Evolutionary conservation across 2,113 vertebrate genomes (phyloP), one percentile per base, ranked within the genome.

Genomic region (Willisornis vidua): DNA sequence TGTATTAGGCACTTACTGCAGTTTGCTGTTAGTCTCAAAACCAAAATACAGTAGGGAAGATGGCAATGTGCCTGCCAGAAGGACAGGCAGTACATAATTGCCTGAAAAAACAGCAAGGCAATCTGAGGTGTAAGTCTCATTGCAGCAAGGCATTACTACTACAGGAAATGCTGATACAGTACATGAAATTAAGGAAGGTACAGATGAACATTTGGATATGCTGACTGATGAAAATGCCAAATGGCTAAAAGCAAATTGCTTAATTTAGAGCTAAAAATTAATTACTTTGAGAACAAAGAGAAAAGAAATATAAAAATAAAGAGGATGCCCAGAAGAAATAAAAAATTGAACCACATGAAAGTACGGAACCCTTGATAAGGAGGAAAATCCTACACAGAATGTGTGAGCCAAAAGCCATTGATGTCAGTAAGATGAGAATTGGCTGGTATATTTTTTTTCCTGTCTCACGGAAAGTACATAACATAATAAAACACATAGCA

Each of bases 191-290:
- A 88, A 92, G 72, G 75, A 90, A 94, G 72, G 72, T 94, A 74
- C 73, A 90, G 85, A 84, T 68, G 85, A 95, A 87, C 91, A 90
- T 93, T 94, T 89, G 94, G 88, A 71, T 94, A 75, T 72, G 83
- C 93, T 96, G 93, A 93, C 57, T 75, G 90, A 90, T 86, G 65
- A 88, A 86, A 94, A 88, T 86, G 92, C 72, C 65, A 94, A 59
- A 29, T 86, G 61, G 61, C 74, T 86, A 63, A 93, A 93, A 90
- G 52, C n/a, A 86, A 96, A 93, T 74, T 84, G 75, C 75, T 88
- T 94, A 73, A 95, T 94, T 88, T 93, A 90, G 55, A 93, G 55
- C 55, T 84, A 84, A 74, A 89, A 95, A 88, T 88, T 0, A 80
- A 92, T 92, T 90, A 52, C 48, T 72, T 80, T 22, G 57, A 85